These are phyloP conservation scores for Sebastes trivittatus DNA, from an alignment of 2,797 vertebrate genomes.

Conservation along the genomic window DNA sequence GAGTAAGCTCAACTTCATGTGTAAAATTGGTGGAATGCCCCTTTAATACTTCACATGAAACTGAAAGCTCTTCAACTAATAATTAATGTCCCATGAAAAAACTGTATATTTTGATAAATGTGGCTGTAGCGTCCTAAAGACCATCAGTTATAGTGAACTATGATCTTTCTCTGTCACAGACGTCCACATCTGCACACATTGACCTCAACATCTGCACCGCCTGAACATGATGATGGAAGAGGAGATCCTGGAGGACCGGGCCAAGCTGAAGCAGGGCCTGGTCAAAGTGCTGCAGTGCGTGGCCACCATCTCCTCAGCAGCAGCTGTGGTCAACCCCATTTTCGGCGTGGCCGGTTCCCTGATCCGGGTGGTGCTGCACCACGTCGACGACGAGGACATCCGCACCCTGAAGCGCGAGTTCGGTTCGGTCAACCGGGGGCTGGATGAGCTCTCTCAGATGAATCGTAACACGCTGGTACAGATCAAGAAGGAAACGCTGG, in stretches of 20 bases:
- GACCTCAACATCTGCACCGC: neutral
- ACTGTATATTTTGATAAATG: neutral
- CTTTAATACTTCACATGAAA: neutral
- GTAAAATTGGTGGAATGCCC: neutral
- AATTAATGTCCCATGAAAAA: neutral
- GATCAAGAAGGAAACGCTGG: constrained; percentile 83
- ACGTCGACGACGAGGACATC: constrained; percentile 84
- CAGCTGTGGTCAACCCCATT: constrained; percentile 85
- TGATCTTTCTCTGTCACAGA: constrained; percentile 7
- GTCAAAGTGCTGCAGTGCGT: constrained; percentile 80
- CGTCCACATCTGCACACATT: neutral
- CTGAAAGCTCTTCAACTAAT: neutral
- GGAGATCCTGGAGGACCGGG: constrained; percentile 72
- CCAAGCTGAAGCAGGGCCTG: constrained; percentile 80
- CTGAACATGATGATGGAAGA: constrained; percentile 63
- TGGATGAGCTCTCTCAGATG: constrained; percentile 79
- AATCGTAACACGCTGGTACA: constrained; percentile 75
- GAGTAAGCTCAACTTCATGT: neutral
- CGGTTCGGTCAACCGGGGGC: constrained; percentile 66
- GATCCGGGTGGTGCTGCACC: constrained; percentile 83
- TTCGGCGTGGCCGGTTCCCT: constrained; percentile 83
- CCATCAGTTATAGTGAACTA: neutral
- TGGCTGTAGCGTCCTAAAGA: neutral
- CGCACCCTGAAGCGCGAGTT: constrained; percentile 83
- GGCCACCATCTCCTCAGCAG: constrained; percentile 83